Base-by-base conservation (phyloP, 1,140 invertebrate genomes). In the Drosophila ficusphila region DNA sequence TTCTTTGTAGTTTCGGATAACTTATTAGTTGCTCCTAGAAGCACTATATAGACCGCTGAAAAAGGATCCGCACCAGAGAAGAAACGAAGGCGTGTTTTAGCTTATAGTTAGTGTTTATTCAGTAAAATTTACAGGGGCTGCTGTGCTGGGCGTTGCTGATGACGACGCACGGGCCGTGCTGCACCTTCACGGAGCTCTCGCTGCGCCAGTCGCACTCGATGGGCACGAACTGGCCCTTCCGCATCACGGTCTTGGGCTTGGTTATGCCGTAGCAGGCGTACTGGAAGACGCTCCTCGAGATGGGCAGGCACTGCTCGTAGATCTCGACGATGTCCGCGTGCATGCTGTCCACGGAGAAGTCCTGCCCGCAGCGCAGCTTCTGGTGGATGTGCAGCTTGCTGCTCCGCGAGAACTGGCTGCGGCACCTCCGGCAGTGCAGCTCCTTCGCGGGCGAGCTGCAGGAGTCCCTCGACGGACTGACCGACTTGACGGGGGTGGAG, bases 291-390 rank as follows among this genome's bases (percentile, higher is more conserved):
- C 31, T 85, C 18, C 79, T 77, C 6, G 81, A 85, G 36, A 83
- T 79, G 51, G 79, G 79, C 27, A 85, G 47, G 19, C 79, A 83
- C 33, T 83, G 75, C 33, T 85, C 79, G n/a, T 83, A 85, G 56
- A 83, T 64, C 39, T 85, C 79, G 0, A 85, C 60, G n/a, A 83
- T 79, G 3, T 83, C 79, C n/a, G 76, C 64, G 33, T 83, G 79
- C 33, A 83, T 75, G 61, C 60, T 85, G 61, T 79, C 75, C 52
- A 85, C 67, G 6, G 70, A 64, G 19, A 85, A 83, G 19, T 83
- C 79, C 65, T 79, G 75, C 23, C 79, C 79, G 8, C 79, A 83
- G 18, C 68, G 70, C 18, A 83, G 34, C 18, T 85, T 60, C 60
- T 83, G 70, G 38, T 85, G 79, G 2, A 83, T 85, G 9, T 75